A percentile compares a stretch with the other conserved stretches of the same genome.
phyloP scores from a whole-genome alignment of 2,888 invertebrate genomes.

The Bursaphelenchus okinawaensis region DNA sequence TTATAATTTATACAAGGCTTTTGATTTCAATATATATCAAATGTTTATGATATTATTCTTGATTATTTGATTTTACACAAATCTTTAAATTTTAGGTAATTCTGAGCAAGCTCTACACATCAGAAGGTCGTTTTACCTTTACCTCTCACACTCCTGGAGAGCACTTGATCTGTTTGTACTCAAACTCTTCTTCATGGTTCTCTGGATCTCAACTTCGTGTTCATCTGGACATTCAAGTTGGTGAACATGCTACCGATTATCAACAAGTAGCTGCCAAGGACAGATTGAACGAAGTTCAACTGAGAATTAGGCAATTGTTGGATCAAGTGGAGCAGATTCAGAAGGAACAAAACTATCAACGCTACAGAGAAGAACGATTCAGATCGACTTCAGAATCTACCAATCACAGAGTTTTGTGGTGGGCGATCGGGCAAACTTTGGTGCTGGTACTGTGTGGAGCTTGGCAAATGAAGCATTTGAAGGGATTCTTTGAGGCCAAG shows the following conservation, averaged over 20 bases:
- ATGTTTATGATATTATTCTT: too few relatives aligned
- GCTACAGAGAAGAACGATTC: conserved; percentile 94
- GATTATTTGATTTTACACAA: not conserved
- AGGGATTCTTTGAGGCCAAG: conserved; percentile 98
- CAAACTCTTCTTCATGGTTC: conserved; percentile 81
- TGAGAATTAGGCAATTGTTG: conserved; percentile 84
- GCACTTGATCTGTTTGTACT: conserved; percentile 94
- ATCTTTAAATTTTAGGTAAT: conserved; percentile 63
- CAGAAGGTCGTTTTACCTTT: conserved; percentile 91
- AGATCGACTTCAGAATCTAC: conserved; percentile 96
- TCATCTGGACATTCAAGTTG: conserved; percentile 84
- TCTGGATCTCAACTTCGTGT: conserved; percentile 90
- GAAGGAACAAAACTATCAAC: conserved; percentile 98
- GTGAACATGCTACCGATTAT: not conserved
- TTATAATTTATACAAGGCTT: too few relatives aligned
- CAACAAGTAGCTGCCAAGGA: conserved; percentile 82
- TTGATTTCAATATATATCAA: too few relatives aligned
- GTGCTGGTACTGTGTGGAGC: conserved; percentile 86
- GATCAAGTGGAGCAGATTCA: conserved; percentile 98
- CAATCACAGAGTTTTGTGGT: conserved; percentile 67
- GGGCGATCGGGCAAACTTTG: conserved; percentile 75
- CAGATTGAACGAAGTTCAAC: conserved; percentile 86
- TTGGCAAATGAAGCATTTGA: conserved; percentile 98
- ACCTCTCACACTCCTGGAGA: conserved; percentile 95
- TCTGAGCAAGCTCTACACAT: conserved; percentile 74